Evolutionary conservation across 2,797 vertebrate species (phyloP), one percentile per base, ranked within the genome.

Genomic region (Coluber constrictor): DNA sequence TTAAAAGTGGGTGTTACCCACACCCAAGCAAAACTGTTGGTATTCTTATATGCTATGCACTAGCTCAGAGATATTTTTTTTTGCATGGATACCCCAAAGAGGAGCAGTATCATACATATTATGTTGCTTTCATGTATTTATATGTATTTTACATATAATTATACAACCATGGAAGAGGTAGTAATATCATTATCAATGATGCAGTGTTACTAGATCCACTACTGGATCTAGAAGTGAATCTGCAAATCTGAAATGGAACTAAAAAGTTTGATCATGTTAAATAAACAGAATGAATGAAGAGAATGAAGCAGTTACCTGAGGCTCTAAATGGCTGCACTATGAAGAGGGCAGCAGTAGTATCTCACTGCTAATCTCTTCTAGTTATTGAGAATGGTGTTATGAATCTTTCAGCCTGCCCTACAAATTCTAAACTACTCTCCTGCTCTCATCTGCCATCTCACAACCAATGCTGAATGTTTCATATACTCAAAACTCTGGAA

Each of bases 41-140:
- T 47, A 96, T 92, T 94, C 92, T 94, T 89, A 90, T 93, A 94
- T 91, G 90, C 89, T 88, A n/a, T 92, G 51, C 1, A 94, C 79
- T 93, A 29, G 51, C 61, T 94, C 51, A 95, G 91, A 93, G 1
- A 96, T 37, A 9, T 8, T 70, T 79, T 66, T 55, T 57, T n/a
- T 27, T 5, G 13, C 27, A 61, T 32, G 12, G 5, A 74, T 20
- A 63, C n/a, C 25, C 13, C 89, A 61, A 86, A 90, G 3, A 74
- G 2, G 1, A 92, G 2, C 8, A 93, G n/a, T 15, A 95, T 55
- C 3, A 87, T 37, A 83, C 79, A 93, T 32, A 10, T 61, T 89
- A 15, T 29, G 23, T 37, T 60, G 23, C 37, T 57, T 56, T 57
- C 15, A 57, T 87, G 29, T 16, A 56, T n/a, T n/a, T n/a, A n/a